Base-by-base conservation (phyloP, 37 sponge, comb jelly and placozoan genomes). In the Cliona cf. orientalis region DNA sequence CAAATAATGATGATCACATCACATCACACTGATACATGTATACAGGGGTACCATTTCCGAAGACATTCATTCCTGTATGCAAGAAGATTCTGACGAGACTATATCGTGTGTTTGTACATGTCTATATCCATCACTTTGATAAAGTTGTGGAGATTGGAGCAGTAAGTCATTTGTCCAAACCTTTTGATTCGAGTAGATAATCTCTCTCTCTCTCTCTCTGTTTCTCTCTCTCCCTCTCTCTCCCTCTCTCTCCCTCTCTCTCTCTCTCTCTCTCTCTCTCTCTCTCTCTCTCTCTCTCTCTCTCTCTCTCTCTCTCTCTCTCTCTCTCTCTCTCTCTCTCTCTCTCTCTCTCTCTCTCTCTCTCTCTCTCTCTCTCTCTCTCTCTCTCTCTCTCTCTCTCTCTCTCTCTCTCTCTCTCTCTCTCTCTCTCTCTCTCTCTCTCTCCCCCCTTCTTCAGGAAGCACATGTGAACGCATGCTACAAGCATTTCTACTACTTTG, bases 51-150 rank as follows among this genome's bases (percentile, higher is more conserved):
- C 93, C 96, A 36, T 96, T 96, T 39, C 96, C 96, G n/a, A 96
- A 93, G 74, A 49, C 70, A 36, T 96, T 91, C 67, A 28, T 90
- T 33, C 80, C 80, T 19, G 44, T 72, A 5, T 89, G 93, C 66
- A 96, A 96, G 84, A 96, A 96, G 88, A 96, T 96, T 34, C 73
- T 96, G 17, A 93, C 96, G 3, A 79, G 96, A 34, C 79, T 96
- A 17, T 96, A 91, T 37, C 84, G 96, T 36, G 96, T 96, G 11
- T 96, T 96, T 87, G 96, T 96, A 0, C 96, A 96, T 66, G 94
- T 96, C 40, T 96, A 96, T 78, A 96, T 96, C 53, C 96, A 96
- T 57, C 96, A 96, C 72, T 96, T 96, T 84, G 91, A 93, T 41
- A 90, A 96, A 76, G 53, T 96, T 5, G 75, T 86, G 1, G 74